Percentiles rank a stretch among this genome's conserved stretches.
Conservation (phyloP, 2,888 invertebrate species). For the Bombylius major region DNA sequence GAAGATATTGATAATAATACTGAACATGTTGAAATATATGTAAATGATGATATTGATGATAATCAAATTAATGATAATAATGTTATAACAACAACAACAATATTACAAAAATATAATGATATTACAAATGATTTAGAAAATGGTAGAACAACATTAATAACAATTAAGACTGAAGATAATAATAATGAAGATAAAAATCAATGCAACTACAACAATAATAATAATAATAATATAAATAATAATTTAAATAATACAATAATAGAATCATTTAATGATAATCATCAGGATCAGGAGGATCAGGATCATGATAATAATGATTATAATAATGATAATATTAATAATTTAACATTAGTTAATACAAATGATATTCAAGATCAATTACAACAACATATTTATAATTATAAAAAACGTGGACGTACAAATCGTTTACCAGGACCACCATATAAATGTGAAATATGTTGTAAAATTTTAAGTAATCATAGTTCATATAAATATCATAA, state of each 20-base stretch:
- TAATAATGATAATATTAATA: neutral
- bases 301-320: neutral
- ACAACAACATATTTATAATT: too few relatives aligned
- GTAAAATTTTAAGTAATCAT: constrained; percentile 29
- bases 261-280: too few relatives aligned
- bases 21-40: neutral
- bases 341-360: neutral
- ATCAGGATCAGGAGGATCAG: neutral
- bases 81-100: neutral
- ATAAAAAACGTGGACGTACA: constrained; percentile 5
- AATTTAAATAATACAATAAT: too few relatives aligned
- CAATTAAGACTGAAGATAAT: too few relatives aligned
- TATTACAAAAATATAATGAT: neutral
- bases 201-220: too few relatives aligned
- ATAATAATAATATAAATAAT: too few relatives aligned
- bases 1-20: neutral
- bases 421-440: constrained; percentile 14
- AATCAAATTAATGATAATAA: neutral
- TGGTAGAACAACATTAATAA: too few relatives aligned
- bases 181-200: too few relatives aligned
- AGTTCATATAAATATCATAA: constrained; percentile 34
- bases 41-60: neutral
- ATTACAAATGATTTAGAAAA: too few relatives aligned
- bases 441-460: constrained; percentile 24
- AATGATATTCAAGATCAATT: neutral